These are phyloP conservation scores for Dolichoris vasculosae DNA, from an alignment of 1,140 invertebrate species.

Conservation along the genomic window DNA sequence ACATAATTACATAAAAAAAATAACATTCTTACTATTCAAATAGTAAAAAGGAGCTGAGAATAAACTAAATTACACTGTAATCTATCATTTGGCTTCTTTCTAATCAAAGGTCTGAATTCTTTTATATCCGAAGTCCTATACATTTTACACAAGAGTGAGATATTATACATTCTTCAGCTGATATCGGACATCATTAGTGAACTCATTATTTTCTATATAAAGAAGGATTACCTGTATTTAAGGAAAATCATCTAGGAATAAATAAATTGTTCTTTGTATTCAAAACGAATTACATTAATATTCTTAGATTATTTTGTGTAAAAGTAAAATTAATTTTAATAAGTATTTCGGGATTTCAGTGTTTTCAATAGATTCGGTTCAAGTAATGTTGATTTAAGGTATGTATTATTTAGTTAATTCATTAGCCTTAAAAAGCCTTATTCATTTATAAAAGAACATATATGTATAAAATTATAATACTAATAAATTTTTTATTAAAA, in stretches of 20 bases:
- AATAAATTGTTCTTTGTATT: background rate
- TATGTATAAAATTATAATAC: too few relatives aligned
- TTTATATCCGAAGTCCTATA: too few relatives aligned
- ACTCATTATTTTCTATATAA: background rate
- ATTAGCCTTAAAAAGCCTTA: too few relatives aligned
- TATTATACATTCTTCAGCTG: constrained; percentile 18
- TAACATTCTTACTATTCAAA: background rate
- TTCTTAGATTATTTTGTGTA: background rate
- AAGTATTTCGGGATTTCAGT: too few relatives aligned
- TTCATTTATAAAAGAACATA: too few relatives aligned
- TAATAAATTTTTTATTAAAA: too few relatives aligned
- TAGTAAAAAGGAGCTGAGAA: background rate
- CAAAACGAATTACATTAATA: background rate
- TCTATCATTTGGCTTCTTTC: constrained; percentile 32
- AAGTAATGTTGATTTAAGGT: too few relatives aligned
- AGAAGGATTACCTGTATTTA: background rate
- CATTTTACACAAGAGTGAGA: background rate
- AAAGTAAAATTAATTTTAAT: too few relatives aligned
- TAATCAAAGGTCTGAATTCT: constrained; percentile 33
- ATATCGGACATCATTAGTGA: constrained; percentile 12
- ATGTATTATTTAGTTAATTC: too few relatives aligned
- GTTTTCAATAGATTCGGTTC: too few relatives aligned
- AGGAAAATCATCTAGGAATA: background rate
- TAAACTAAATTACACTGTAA: constrained; percentile 22
- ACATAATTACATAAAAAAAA: too few relatives aligned